Percentiles rank a stretch among this genome's conserved stretches.
phyloP scores from a whole-genome alignment of 1,140 invertebrate genomes.

The Calliopsis andreniformis region DNA sequence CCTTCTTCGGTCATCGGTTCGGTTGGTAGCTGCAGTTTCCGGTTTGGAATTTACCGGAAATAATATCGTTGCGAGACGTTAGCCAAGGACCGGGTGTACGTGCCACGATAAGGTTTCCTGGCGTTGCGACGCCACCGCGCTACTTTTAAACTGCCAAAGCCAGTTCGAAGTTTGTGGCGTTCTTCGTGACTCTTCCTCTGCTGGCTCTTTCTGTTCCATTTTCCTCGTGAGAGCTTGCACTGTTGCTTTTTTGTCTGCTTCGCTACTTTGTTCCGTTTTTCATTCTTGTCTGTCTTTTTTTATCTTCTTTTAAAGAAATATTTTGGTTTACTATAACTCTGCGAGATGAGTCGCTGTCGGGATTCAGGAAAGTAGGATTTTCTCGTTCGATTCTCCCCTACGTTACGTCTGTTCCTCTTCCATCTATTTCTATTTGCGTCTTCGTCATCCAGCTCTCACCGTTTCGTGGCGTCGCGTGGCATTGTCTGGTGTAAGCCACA shows the following conservation, averaged over 20 bases:
- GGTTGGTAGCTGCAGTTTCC: conserved; percentile 47
- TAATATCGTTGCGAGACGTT: conserved; percentile 57
- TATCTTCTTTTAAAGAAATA: too few relatives aligned
- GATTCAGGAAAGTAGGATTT: too few relatives aligned
- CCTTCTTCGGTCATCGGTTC: conserved; percentile 29
- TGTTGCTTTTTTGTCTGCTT: background rate
- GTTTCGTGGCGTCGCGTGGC: background rate
- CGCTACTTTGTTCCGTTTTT: background rate
- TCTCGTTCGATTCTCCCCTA: too few relatives aligned
- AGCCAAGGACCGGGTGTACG: conserved; percentile 49
- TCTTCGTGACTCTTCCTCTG: conserved; percentile 26
- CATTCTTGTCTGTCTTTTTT: background rate
- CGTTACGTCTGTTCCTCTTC: background rate
- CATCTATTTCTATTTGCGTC: background rate
- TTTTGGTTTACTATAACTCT: too few relatives aligned
- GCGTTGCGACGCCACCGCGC: conserved; percentile 43
- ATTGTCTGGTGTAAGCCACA: conserved; percentile 26
- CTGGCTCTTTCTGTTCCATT: background rate
- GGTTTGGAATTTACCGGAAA: conserved; percentile 66
- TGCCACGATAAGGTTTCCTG: conserved; percentile 60
- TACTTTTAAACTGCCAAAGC: conserved; percentile 72
- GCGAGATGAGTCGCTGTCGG: too few relatives aligned
- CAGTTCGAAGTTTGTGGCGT: conserved; percentile 55
- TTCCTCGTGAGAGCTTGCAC: background rate
- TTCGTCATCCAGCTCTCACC: background rate